A percentile compares a stretch with the other conserved stretches of the same genome.
phyloP scores from a whole-genome alignment of 2,797 vertebrate genomes.

The Typhlichthys eigenmanni region DNA sequence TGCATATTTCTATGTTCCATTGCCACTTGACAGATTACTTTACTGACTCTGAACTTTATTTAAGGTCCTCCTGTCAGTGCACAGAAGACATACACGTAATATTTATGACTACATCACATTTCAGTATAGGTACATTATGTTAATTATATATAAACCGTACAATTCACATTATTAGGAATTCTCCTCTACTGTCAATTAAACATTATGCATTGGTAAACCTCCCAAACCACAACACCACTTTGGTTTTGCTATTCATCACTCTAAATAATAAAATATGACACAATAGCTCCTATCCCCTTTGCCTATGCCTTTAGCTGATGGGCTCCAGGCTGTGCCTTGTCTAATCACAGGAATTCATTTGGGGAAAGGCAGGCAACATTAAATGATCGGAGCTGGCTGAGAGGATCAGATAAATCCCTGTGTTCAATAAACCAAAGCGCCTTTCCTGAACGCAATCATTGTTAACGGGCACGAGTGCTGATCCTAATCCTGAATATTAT shows the following conservation, averaged over 20 bases:
- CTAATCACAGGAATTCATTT: slow-evolving; percentile 80
- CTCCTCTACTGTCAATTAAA: slow-evolving; percentile 11
- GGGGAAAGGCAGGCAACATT: slow-evolving; percentile 73
- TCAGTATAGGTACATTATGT: background rate
- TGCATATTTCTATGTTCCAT: too few species aligned
- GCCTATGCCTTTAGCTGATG: slow-evolving; percentile 45
- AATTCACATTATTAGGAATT: slow-evolving; percentile 11
- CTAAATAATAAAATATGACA: slow-evolving; percentile 50
- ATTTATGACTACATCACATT: background rate
- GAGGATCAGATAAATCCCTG: slow-evolving; percentile 81
- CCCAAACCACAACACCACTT: slow-evolving; percentile 5
- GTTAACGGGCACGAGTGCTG: slow-evolving; percentile 75
- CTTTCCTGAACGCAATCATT: slow-evolving; percentile 82
- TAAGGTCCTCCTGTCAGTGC: too few species aligned
- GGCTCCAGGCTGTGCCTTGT: slow-evolving; percentile 59
- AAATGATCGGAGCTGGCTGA: slow-evolving; percentile 78
- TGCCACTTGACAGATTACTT: too few species aligned
- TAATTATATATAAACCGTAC: slow-evolving; percentile 18
- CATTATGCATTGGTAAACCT: slow-evolving; percentile 6
- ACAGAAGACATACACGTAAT: background rate
- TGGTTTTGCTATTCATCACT: slow-evolving; percentile 12
- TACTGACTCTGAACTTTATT: too few species aligned
- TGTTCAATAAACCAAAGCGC: slow-evolving; percentile 80
- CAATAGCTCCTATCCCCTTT: slow-evolving; percentile 37
- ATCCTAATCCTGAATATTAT: slow-evolving; percentile 79